Conservation (phyloP, 1,140 invertebrate genomes). For the Campoletis sonorensis region DNA sequence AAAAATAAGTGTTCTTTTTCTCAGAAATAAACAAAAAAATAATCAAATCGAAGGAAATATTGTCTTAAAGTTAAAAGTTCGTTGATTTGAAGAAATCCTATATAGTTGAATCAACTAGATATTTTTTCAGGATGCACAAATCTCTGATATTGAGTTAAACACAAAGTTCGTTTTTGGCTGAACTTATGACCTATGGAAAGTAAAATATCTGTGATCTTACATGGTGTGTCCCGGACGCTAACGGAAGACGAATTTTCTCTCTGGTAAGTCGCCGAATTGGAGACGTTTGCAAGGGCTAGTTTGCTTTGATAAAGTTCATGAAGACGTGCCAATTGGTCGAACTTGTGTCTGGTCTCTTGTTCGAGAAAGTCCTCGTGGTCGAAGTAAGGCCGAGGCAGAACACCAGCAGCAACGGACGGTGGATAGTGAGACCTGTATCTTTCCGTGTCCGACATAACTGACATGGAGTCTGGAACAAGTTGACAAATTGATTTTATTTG, state of each 20-base stretch:
- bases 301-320: constrained; percentile 83
- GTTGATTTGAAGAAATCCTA: no score
- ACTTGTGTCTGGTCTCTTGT: constrained; percentile 78
- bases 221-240: constrained; percentile 69
- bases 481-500: constrained; percentile 22
- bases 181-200: no score
- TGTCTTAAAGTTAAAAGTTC: no score
- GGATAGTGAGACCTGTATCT: constrained; percentile 75
- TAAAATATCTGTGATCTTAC: constrained; percentile 64
- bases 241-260: constrained; percentile 73
- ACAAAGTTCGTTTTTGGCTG: not conserved
- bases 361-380: constrained; percentile 74
- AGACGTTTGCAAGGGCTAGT: constrained; percentile 80
- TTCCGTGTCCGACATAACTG: constrained; percentile 85
- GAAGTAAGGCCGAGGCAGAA: constrained; percentile 72
- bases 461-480: constrained; percentile 81
- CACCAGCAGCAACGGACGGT: constrained; percentile 66
- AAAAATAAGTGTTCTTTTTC: no score
- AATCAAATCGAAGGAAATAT: no score
- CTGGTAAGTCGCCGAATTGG: constrained; percentile 78
- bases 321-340: constrained; percentile 82
- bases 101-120: no score
- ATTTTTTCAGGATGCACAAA: no score
- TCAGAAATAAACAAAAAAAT: no score
- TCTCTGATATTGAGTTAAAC: not conserved